Conservation (phyloP, 92 coral and sea anemone species). For the Actinernus sp. region DNA sequence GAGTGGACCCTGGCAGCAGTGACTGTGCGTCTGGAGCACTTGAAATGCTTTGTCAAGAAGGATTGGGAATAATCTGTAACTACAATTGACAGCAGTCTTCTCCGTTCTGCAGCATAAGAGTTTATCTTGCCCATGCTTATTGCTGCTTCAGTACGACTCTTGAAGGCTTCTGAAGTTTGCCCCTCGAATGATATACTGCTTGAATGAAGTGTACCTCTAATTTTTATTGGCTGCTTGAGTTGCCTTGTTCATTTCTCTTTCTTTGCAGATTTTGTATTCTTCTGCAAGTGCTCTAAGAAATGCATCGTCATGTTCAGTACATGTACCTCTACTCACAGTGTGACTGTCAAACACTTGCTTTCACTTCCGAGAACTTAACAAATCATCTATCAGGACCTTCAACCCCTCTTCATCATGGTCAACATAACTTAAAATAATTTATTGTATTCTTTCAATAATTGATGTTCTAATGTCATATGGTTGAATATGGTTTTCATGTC, state of each 20-base stretch:
- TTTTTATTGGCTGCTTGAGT: constrained; percentile 20
- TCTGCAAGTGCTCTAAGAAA: constrained; percentile 8
- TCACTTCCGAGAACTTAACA: not conserved
- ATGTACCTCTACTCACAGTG: not conserved
- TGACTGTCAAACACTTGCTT: not conserved
- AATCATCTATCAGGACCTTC: not conserved
- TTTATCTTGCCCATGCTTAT: constrained; percentile 4
- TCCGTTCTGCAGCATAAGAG: constrained; percentile 26
- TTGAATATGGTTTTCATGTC: too few relatives aligned
- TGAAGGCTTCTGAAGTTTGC: not conserved
- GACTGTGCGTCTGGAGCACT: constrained; percentile 30
- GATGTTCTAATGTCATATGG: too few relatives aligned
- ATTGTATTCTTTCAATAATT: too few relatives aligned
- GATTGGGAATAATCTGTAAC: constrained; percentile 30
- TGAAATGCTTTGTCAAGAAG: constrained; percentile 12
- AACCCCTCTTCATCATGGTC: not conserved
- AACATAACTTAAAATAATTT: too few relatives aligned
- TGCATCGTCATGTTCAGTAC: not conserved
- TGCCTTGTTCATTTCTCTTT: constrained; percentile 31
- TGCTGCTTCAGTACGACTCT: constrained; percentile 18
- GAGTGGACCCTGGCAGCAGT: constrained; percentile 50
- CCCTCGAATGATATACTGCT: constrained; percentile 32
- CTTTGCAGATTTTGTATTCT: constrained; percentile 32
- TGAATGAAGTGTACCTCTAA: constrained; percentile 3
- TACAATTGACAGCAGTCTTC: constrained; percentile 48